Evolutionary conservation across 2,797 vertebrate genomes (phyloP).

Genomic region (Malurus splendens): DNA sequence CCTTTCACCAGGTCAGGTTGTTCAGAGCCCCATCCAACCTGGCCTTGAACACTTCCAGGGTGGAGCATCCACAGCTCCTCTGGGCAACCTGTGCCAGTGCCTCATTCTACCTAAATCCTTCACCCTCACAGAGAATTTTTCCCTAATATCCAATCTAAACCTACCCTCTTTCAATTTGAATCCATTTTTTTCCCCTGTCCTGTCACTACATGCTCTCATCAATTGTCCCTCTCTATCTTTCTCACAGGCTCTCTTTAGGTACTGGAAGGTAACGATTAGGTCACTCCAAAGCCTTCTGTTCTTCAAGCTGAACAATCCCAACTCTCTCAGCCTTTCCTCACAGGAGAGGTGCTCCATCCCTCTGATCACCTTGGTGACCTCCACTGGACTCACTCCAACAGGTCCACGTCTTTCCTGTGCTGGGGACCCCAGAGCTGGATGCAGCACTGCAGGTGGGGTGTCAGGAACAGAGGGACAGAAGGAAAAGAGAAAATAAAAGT

Average conservation of each 20-base stretch:
- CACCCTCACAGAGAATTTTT: neutral
- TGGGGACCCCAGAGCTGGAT: neutral
- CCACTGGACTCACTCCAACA: fast-evolving
- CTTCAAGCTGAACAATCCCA: neutral
- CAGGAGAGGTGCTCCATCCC: neutral
- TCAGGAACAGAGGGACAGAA: neutral
- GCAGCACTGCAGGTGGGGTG: neutral
- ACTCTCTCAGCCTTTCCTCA: neutral
- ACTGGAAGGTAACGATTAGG: neutral
- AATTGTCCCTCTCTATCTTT: neutral
- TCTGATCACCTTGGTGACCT: neutral
- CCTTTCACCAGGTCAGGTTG: neutral
- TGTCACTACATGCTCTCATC: neutral
- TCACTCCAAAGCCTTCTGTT: neutral
- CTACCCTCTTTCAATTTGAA: neutral
- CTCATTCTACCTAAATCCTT: neutral
- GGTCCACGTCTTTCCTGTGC: neutral
- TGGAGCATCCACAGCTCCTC: neutral
- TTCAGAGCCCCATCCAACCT: neutral
- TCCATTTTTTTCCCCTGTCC: neutral
- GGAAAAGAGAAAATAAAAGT: neutral
- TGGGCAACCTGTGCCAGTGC: neutral
- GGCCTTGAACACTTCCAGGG: neutral
- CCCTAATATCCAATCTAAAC: no score
- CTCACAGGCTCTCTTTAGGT: neutral